Base-by-base conservation (phyloP, 2,797 vertebrate species). In the Anisognathus igniventris region DNA sequence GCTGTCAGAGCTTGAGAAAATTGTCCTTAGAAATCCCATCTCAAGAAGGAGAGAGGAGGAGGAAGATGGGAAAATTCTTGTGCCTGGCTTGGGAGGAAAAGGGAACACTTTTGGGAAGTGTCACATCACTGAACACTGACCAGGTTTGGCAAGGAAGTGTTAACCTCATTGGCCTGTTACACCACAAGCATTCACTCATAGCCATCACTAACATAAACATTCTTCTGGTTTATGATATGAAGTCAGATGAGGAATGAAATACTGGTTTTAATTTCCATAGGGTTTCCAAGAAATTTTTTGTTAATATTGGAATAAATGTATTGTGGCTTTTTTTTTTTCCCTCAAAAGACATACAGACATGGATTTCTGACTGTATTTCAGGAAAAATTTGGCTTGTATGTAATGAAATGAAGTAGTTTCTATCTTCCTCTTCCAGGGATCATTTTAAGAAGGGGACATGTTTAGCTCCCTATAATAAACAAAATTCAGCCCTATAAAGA, bases 291-390 rank as follows among this genome's bases (percentile, higher is more conserved):
- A 64, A 75, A 50, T 67, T 76, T 51, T 68, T 35, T 37, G 11
- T 87, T 57, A 56, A 44, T 74, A 64, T 64, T 71, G 23, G 27
- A 79, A 73, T 90, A 70, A 72, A 70, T 48, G 13, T 30, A 60
- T 76, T n/a, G 28, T 61, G 47, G 18, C 7, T n/a, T 72, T 61
- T 39, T 19, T 24, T 33, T 16, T 19, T 44, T 2, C 0, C 12
- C 16, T 3, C 0, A 4, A n/a, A 84, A 82, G 28, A 27, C 19
- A 27, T 45, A 37, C 0, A 0, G 27, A 54, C 16, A 20, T 73
- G 47, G 30, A 58, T 76, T 82, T 88, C 39, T 78, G 33, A 44
- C 33, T 65, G 19, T 53, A 28, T 60, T 58, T 66, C 45, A 13
- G 22, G 42, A 20, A 86, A 65, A 64, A 68, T 35, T 72, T 72